Base-by-base conservation (phyloP, 2,113 vertebrate species). In the Tupaia tana region DNA sequence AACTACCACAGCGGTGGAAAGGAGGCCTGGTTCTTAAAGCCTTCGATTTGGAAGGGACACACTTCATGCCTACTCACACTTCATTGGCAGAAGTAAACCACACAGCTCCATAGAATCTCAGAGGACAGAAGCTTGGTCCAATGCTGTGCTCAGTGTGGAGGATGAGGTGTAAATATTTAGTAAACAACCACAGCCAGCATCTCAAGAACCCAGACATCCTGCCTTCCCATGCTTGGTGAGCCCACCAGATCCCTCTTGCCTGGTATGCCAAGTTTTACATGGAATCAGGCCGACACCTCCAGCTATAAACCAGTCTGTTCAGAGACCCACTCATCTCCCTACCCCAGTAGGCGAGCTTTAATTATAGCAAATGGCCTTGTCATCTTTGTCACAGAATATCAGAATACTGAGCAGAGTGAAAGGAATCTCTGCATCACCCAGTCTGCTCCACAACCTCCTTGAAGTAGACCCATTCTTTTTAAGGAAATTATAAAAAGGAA, bases 401-500 rank as follows among this genome's bases (percentile, higher is more conserved):
- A 73, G 54, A 85, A 79, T 91, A 70, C 25, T 25, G 63, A 70
- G 61, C 78, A 92, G 63, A 93, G 56, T 59, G 58, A 88, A 84
- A 84, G 78, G 15, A 93, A 85, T 86, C 43, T 92, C 77, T 81
- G 75, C 4, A 0, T 93, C 64, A 88, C 24, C 18, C 24, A 86
- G 90, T 77, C 92, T 88, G 79, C 34, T 94, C 24, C 20, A 7
- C 24, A 93, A 31, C 64, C 67, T 91, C 63, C 81, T 81, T 59
- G 29, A 96, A 85, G 19, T 14, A 91, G 79, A 24, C 59, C 56
- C 29, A 52, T 75, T 91, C 69, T 94, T 96, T 95, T 82, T 25
- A 93, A 96, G 59, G 83, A 85, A 83, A 88, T 86, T 93, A 58
- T 80, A 77, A 61, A 90, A 84, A 66, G 64, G 86, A 81, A 96